Evolutionary conservation across 2,797 vertebrate species (phyloP).

Genomic region (Loris lydekkerianus): DNA sequence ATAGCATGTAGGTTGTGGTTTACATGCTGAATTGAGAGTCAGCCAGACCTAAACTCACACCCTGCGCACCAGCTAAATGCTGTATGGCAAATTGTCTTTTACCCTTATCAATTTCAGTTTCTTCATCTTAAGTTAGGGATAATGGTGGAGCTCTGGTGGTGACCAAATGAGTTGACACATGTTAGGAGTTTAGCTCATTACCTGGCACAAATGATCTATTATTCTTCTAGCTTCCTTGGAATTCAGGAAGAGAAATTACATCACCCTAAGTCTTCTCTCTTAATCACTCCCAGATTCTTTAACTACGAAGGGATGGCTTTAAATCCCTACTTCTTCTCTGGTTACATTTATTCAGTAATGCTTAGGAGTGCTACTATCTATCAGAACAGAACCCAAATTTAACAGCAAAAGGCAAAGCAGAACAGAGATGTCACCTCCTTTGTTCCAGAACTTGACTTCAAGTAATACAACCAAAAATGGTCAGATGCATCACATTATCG

Average conservation of each 20-base stretch:
- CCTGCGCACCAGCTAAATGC: too few species aligned
- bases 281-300: neutral
- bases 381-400: neutral
- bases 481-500: neutral
- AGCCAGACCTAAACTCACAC: neutral
- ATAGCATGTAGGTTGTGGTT: neutral
- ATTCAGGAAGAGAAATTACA: neutral
- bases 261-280: neutral
- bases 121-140: neutral
- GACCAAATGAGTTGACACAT: neutral
- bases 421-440: neutral
- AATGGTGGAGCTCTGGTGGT: neutral
- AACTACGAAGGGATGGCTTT: neutral
- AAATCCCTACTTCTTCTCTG: neutral
- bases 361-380: neutral
- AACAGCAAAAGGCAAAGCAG: neutral
- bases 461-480: neutral
- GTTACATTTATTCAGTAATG: neutral
- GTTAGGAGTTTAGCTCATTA: neutral
- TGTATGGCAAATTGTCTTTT: neutral
- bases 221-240: slow-evolving; percentile 1
- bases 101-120: neutral
- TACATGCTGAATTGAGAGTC: neutral
- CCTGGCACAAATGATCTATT: neutral
- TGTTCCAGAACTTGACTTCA: neutral